Evolutionary conservation across 1,140 invertebrate species (phyloP).

Genomic region (Drosophila santomea): DNA sequence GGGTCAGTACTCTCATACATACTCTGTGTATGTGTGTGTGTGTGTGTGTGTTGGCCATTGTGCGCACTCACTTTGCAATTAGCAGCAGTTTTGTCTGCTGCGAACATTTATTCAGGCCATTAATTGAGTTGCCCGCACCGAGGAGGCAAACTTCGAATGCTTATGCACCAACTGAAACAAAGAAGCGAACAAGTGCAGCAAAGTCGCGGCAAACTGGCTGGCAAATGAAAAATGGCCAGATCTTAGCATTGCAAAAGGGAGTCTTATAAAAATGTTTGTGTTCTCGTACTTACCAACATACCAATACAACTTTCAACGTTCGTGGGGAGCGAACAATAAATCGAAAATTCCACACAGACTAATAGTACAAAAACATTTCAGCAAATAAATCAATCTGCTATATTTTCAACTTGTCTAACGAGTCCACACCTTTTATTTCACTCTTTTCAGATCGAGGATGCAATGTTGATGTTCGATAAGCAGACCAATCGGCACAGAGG

Average conservation of each 20-base stretch:
- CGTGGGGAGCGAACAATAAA: no score
- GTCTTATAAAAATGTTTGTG: neutral
- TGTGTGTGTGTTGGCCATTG: constrained; percentile 47
- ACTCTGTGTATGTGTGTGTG: constrained; percentile 1
- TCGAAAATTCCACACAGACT: no score
- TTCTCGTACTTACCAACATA: neutral
- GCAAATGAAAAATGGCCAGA: constrained; percentile 30
- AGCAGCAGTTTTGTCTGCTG: constrained; percentile 80
- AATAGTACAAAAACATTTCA: no score
- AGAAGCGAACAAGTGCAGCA: constrained; percentile 20
- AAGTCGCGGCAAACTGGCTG: constrained; percentile 26
- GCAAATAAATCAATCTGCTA: no score
- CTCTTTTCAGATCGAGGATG: constrained; percentile 98
- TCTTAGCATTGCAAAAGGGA: constrained; percentile 8
- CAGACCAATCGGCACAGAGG: constrained; percentile 99
- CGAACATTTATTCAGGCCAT: constrained; percentile 72
- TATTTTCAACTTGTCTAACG: no score
- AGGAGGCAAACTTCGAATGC: constrained; percentile 48
- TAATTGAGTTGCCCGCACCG: constrained; percentile 74
- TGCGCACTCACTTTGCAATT: constrained; percentile 72
- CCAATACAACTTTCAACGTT: neutral
- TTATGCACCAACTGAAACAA: constrained; percentile 35
- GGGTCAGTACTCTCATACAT: constrained; percentile 2
- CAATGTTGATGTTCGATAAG: constrained; percentile 99
- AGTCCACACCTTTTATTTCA: neutral